Percentiles rank a stretch among this genome's conserved stretches.
phyloP scores from a whole-genome alignment of 2,113 vertebrate species.

The Thalassarche chlororhynchos region DNA sequence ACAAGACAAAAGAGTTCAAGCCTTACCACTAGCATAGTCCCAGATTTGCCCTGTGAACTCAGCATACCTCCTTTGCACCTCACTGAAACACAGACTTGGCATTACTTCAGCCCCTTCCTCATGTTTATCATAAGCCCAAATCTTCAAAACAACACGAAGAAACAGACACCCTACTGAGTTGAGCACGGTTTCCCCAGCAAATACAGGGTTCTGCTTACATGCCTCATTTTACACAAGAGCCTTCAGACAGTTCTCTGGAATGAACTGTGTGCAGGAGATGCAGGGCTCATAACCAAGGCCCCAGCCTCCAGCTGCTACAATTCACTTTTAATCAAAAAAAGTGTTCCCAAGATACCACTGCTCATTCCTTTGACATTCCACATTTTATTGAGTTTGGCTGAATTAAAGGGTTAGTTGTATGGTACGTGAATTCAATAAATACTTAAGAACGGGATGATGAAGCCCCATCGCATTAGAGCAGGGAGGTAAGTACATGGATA shows the following conservation, averaged over 20 bases:
- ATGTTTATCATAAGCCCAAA: not conserved
- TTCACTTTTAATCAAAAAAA: not conserved
- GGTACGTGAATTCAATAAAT: slow-evolving; percentile 19
- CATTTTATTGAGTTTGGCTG: slow-evolving; percentile 21
- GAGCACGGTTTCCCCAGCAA: not conserved
- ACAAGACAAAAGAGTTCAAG: not conserved
- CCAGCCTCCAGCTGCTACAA: not conserved
- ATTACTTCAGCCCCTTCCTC: not conserved
- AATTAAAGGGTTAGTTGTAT: not conserved
- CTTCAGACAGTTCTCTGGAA: not conserved
- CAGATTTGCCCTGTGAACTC: not conserved
- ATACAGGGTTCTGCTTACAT: rapidly evolving
- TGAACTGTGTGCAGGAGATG: rapidly evolving
- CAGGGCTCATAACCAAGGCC: not conserved
- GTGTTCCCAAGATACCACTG: not conserved
- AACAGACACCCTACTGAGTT: rapidly evolving
- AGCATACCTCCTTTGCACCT: not conserved
- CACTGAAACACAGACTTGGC: too few species aligned
- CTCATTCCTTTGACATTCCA: not conserved
- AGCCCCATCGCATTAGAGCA: rapidly evolving
- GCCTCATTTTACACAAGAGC: not conserved
- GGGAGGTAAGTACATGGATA: not conserved
- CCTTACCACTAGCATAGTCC: not conserved
- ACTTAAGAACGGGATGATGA: not conserved
- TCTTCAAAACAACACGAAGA: not conserved